Percentiles rank a stretch among this genome's conserved stretches.
Conservation (phyloP, 1,140 invertebrate genomes). For the Berghia stephanieae region DNA sequence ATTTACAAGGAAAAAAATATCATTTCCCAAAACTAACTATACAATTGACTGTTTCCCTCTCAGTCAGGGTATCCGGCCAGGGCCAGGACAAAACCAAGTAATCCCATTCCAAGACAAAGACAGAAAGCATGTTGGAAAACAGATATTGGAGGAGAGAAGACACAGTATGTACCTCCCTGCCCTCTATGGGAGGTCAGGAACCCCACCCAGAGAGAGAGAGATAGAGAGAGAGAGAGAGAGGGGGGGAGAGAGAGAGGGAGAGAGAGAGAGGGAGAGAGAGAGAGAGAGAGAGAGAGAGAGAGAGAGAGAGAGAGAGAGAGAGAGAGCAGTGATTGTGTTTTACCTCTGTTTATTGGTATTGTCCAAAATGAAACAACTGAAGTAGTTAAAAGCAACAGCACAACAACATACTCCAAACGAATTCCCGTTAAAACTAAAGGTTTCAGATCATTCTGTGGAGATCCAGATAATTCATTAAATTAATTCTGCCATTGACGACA, state of each 20-base stretch:
- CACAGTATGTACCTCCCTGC: neutral
- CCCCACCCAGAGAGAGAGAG: constrained; percentile 13
- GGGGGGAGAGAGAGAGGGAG: constrained; percentile 8
- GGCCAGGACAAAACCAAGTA: no score
- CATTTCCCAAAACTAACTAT: no score
- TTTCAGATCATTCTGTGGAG: no score
- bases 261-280: constrained; percentile 17
- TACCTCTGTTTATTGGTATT: no score
- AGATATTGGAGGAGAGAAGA: neutral
- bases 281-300: constrained; percentile 7
- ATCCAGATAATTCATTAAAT: no score
- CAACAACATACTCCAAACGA: no score
- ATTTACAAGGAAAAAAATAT: no score
- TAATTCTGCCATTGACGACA: no score
- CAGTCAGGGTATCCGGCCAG: neutral
- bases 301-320: neutral
- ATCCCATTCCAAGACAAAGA: no score
- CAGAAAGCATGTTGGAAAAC: neutral
- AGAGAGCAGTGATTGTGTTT: neutral
- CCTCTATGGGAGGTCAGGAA: neutral
- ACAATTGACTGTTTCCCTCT: neutral
- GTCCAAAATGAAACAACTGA: no score
- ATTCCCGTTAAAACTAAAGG: no score
- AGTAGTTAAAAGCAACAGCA: no score
- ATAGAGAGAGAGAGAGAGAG: constrained; percentile 16